Evolutionary conservation across 92 coral and sea anemone species (phyloP).

Genomic region (Siderastrea radians): DNA sequence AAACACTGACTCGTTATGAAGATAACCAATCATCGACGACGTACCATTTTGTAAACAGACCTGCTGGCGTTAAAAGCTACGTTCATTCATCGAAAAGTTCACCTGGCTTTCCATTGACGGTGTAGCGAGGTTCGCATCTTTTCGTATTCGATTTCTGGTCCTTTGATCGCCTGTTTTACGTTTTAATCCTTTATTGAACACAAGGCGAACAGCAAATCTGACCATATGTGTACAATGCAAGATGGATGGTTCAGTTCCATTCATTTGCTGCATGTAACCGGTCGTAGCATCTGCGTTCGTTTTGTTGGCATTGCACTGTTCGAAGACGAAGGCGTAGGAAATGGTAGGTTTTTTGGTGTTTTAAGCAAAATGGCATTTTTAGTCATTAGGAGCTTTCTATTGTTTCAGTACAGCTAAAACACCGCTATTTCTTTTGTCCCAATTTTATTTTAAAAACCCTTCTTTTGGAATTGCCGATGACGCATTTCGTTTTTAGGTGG

Average conservation of each 20-base stretch:
- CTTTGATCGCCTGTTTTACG: background rate
- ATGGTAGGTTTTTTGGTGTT: background rate
- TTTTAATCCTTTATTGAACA: background rate
- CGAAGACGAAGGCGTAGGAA: constrained; percentile 6
- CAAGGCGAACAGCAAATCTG: background rate
- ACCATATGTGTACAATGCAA: background rate
- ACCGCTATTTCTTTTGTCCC: too few relatives aligned
- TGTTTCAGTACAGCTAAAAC: too few relatives aligned
- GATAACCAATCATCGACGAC: background rate
- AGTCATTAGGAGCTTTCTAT: too few relatives aligned
- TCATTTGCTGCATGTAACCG: too few relatives aligned
- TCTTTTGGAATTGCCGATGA: too few relatives aligned
- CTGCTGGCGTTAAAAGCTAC: background rate
- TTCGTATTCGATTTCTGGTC: background rate
- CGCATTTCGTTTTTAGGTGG: background rate
- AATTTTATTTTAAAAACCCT: too few relatives aligned
- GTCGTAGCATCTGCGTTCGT: background rate
- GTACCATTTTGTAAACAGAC: constrained; percentile 20
- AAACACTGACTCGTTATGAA: background rate
- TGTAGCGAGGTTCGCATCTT: background rate
- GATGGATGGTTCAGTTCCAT: background rate
- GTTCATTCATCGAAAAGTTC: background rate
- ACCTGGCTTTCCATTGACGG: background rate
- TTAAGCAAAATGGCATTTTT: too few relatives aligned
- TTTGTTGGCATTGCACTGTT: background rate